Evolutionary conservation across 2,888 invertebrate genomes (phyloP).

Genomic region (Drosophila antonietae): DNA sequence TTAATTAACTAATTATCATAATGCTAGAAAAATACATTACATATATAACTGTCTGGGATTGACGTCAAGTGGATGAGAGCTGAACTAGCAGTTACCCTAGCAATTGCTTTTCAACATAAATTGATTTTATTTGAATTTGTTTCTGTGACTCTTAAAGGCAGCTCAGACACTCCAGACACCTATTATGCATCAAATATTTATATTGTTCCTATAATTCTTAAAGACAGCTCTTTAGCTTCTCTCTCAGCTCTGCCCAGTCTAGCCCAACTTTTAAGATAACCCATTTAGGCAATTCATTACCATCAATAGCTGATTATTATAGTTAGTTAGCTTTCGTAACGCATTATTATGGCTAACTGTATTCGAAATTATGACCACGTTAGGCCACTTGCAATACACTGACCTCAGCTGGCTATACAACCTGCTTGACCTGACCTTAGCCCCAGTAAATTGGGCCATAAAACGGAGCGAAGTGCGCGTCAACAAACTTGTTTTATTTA

Average conservation of each 20-base stretch:
- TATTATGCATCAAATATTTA: neutral
- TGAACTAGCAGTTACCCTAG: neutral
- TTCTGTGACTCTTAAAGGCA: neutral
- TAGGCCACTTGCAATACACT: neutral
- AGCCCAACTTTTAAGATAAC: neutral
- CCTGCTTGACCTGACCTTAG: conserved; percentile 8
- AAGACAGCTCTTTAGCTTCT: neutral
- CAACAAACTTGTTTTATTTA: conserved; percentile 37
- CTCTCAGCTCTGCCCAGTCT: neutral
- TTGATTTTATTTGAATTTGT: no score
- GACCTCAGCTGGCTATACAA: neutral
- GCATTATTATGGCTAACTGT: neutral
- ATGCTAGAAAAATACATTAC: neutral
- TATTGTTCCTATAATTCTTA: neutral
- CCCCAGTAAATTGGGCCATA: conserved; percentile 33
- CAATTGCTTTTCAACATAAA: neutral
- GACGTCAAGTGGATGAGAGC: neutral
- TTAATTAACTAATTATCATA: conserved; percentile 22
- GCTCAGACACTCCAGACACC: neutral
- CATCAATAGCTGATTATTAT: neutral
- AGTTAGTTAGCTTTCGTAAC: neutral
- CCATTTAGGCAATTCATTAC: neutral
- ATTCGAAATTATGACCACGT: conserved; percentile 9
- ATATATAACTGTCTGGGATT: neutral
- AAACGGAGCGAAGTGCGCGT: conserved; percentile 22